Conservation (phyloP, 2,888 invertebrate species). For the Brenthis ino region DNA sequence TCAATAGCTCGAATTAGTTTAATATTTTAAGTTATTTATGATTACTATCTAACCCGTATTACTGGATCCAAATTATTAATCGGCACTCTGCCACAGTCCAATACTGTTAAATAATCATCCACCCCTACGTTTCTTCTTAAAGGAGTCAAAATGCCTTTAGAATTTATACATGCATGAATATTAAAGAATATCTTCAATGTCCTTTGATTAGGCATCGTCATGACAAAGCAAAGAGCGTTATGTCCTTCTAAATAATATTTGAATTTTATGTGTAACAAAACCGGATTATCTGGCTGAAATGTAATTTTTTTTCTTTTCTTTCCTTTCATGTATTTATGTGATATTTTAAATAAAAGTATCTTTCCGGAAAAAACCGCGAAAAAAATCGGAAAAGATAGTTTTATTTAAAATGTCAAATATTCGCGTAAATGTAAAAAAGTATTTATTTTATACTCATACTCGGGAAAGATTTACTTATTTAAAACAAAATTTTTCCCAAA, state of each 20-base stretch:
- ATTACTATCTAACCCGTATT: conserved; percentile 35
- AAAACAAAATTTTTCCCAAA: too few relatives aligned
- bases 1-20: too few relatives aligned
- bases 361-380: too few relatives aligned
- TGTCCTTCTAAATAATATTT: conserved; percentile 58
- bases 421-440: too few relatives aligned
- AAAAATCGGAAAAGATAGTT: too few relatives aligned
- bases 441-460: too few relatives aligned
- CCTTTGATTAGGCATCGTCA: conserved; percentile 70
- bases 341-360: too few relatives aligned
- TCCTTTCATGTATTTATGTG: neutral
- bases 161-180: conserved; percentile 55
- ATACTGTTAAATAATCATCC: conserved; percentile 57
- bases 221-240: conserved; percentile 62
- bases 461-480: too few relatives aligned
- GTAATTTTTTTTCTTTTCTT: neutral
- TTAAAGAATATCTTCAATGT: conserved; percentile 57
- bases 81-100: conserved; percentile 73
- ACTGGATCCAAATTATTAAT: conserved; percentile 77
- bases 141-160: conserved; percentile 62
- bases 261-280: conserved; percentile 57
- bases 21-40: too few relatives aligned
- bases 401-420: too few relatives aligned
- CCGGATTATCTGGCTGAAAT: conserved; percentile 58
- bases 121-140: conserved; percentile 53